Conservation (phyloP, 2,113 vertebrate species). For the Porphyrio hochstetteri region DNA sequence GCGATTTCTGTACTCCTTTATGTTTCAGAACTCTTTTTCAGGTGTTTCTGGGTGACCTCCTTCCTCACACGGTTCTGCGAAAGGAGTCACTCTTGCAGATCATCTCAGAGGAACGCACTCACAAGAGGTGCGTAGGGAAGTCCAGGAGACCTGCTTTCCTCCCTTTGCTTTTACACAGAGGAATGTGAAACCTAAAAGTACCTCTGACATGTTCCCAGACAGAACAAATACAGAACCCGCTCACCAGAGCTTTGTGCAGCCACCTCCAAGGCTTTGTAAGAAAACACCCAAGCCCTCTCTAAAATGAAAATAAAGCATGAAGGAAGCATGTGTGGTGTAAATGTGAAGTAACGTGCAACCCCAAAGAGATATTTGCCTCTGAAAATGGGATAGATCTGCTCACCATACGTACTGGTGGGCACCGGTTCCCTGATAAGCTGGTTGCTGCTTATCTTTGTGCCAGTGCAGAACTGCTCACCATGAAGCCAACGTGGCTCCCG, state of each 20-base stretch:
- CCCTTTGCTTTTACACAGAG: neutral
- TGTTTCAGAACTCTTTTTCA: neutral
- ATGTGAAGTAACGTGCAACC: rapidly evolving
- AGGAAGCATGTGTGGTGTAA: too few relatives aligned
- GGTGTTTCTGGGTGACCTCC: neutral
- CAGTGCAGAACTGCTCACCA: rapidly evolving
- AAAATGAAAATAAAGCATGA: neutral
- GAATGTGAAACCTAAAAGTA: neutral
- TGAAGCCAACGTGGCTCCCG: rapidly evolving
- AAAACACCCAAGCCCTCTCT: too few relatives aligned
- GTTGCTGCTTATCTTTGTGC: rapidly evolving
- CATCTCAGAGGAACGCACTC: rapidly evolving
- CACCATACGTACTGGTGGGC: rapidly evolving
- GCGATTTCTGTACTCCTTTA: neutral
- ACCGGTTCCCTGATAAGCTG: rapidly evolving
- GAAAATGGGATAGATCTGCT: rapidly evolving
- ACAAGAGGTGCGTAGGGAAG: neutral
- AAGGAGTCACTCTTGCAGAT: neutral
- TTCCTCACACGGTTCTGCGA: rapidly evolving
- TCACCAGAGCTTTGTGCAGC: neutral
- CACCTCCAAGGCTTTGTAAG: neutral
- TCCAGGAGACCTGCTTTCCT: neutral
- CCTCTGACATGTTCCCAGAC: neutral
- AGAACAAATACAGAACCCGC: neutral
- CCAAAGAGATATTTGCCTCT: neutral